Evolutionary conservation across 2,888 invertebrate species (phyloP).

Genomic region (Agapetus fuscipes): DNA sequence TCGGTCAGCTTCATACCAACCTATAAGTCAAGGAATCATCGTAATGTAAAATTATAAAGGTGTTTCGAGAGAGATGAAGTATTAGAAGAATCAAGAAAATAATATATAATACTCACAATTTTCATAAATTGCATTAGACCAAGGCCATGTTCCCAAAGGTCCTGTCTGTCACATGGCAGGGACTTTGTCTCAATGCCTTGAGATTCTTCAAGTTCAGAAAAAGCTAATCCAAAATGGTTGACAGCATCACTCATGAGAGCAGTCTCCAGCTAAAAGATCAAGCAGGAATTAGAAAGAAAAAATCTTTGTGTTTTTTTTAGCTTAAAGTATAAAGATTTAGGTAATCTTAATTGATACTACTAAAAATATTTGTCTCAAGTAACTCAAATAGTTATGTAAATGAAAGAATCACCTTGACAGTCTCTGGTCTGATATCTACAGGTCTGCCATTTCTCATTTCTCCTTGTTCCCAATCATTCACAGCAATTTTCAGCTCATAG

Average conservation of each 20-base stretch:
- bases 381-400: too few species aligned
- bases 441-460: conserved; percentile 21
- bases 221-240: conserved; percentile 12
- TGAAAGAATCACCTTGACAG: conserved; percentile 14
- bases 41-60: too few species aligned
- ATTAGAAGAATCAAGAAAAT: too few species aligned
- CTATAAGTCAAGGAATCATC: too few species aligned
- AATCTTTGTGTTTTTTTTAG: too few species aligned
- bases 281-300: neutral
- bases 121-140: conserved; percentile 13
- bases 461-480: conserved; percentile 38
- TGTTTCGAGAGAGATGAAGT: too few species aligned
- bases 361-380: too few species aligned
- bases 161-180: conserved; percentile 10
- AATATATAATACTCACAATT: conserved; percentile 7
- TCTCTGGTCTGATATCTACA: conserved; percentile 6
- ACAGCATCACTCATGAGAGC: conserved; percentile 19
- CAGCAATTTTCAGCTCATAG: conserved; percentile 38
- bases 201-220: conserved; percentile 4
- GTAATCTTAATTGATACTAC: too few species aligned
- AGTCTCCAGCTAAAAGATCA: conserved; percentile 9
- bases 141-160: conserved; percentile 9
- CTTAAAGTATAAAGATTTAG: too few species aligned
- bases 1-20: too few species aligned
- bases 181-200: conserved; percentile 9